Conservation (phyloP, 2,113 vertebrate genomes). For the Oryzias woworae region DNA sequence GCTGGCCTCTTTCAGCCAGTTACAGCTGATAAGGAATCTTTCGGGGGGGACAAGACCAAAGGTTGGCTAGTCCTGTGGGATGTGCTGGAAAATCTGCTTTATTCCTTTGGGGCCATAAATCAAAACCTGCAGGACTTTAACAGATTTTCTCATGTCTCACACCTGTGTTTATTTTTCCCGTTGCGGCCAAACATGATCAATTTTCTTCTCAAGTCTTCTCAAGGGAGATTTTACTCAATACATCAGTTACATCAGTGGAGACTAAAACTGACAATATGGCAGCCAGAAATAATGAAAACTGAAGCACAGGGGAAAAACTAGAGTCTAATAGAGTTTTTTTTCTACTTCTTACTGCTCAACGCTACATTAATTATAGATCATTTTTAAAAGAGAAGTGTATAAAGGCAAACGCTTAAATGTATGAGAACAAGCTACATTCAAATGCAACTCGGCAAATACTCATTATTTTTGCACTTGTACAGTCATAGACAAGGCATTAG, state of each 20-base stretch:
- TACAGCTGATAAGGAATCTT: too few relatives aligned
- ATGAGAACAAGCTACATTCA: slow-evolving; percentile 41
- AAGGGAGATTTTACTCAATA: not conserved
- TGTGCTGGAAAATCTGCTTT: too few relatives aligned
- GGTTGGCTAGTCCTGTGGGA: too few relatives aligned
- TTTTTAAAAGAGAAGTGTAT: slow-evolving; percentile 1
- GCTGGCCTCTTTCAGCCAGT: too few relatives aligned
- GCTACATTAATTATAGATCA: slow-evolving; percentile 23
- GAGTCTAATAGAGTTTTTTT: not conserved
- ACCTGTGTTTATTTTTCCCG: too few relatives aligned
- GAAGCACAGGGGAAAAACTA: not conserved
- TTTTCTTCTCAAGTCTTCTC: not conserved
- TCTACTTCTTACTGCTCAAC: slow-evolving; percentile 5
- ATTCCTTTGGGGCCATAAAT: too few relatives aligned
- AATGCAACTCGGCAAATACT: slow-evolving; percentile 50
- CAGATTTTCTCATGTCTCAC: too few relatives aligned
- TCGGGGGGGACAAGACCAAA: too few relatives aligned
- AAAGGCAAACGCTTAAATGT: slow-evolving; percentile 12
- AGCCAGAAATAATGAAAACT: not conserved
- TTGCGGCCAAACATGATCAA: not conserved
- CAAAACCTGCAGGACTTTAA: too few relatives aligned
- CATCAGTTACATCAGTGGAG: not conserved
- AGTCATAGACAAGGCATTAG: slow-evolving; percentile 37
- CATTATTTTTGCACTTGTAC: slow-evolving; percentile 59
- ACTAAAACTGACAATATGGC: slow-evolving; percentile 6